These are phyloP conservation scores for Parauchenoglanis ngamensis DNA, from an alignment of 2,797 vertebrate species.

Conservation along the genomic window DNA sequence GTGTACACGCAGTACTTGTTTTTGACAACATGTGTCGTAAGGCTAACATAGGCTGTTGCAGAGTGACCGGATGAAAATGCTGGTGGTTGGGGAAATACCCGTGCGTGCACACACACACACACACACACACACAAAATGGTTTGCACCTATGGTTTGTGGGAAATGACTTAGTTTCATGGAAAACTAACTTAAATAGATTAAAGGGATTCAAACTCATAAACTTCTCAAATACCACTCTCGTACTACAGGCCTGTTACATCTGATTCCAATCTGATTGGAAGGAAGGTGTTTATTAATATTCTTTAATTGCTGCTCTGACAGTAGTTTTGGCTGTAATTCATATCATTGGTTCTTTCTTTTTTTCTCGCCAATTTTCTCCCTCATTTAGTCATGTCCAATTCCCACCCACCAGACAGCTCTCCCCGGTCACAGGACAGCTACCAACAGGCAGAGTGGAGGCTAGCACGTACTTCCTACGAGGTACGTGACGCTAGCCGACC, in stretches of 20 bases:
- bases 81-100: not conserved
- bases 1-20: not conserved
- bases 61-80: slow-evolving; percentile 8
- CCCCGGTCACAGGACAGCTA: too few species aligned
- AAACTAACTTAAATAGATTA: not conserved
- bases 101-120: not conserved
- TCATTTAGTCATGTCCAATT: too few species aligned
- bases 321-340: not conserved
- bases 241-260: too few species aligned
- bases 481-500: too few species aligned
- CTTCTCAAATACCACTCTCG: not conserved
- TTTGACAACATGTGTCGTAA: not conserved
- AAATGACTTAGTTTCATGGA: not conserved
- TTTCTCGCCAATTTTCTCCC: too few species aligned
- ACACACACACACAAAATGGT: not conserved
- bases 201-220: not conserved
- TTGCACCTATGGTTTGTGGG: not conserved
- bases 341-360: not conserved
- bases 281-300: not conserved
- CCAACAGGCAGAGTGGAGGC: too few species aligned
- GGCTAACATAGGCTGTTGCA: not conserved
- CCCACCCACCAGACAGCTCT: too few species aligned
- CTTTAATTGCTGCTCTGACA: not conserved
- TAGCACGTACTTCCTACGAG: too few species aligned
- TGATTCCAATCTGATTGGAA: not conserved